Base-by-base conservation (phyloP, 2,113 vertebrate genomes). In the Poeciliopsis occidentalis region DNA sequence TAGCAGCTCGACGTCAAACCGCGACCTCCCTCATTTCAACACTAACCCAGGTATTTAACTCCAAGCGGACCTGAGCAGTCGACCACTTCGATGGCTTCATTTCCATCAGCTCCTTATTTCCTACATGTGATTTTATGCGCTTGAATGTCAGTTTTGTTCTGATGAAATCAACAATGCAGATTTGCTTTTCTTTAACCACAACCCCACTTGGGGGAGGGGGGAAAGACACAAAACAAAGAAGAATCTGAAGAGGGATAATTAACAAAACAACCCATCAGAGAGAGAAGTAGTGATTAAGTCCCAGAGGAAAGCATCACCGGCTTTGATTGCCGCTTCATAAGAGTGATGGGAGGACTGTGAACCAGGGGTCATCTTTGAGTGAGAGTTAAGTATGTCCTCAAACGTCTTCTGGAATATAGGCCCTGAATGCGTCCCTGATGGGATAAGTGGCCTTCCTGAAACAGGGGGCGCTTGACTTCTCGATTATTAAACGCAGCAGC, bases 381-480 rank as follows among this genome's bases (percentile, higher is more conserved):
- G 5, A 31, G 65, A 67, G 51, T 64, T 15, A 74, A 54, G 68
- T 37, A 30, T 6, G 27, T 71, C 17, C 8, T 34, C 7, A 67
- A 34, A 62, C 67, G 63, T 70, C 2, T 31, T 73, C 62, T 71
- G 54, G 30, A 37, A 62, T 77, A 69, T 44, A 29, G 64, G 47
- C 74, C 41, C 41, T n/a, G 63, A 66, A 78, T 69, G 44, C 78
- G 37, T 78, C 41, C 47, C 80, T 88, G 89, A 88, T 85, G 90
- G 78, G 75, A 71, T 81, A 79, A 91, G 77, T 71, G 71, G 17
- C 13, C 64, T 60, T 73, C 83, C 82, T 67, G 74, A 83, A 78
- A 81, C 62, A 64, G 12, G 39, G 69, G 19, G 37, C 31, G 60
- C 68, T 81, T 60, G 26, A 72, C 31, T 61, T 66, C 57, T 65